phyloP scores from a whole-genome alignment of 1,140 invertebrate species.

The Zaprionus tsacasi region DNA sequence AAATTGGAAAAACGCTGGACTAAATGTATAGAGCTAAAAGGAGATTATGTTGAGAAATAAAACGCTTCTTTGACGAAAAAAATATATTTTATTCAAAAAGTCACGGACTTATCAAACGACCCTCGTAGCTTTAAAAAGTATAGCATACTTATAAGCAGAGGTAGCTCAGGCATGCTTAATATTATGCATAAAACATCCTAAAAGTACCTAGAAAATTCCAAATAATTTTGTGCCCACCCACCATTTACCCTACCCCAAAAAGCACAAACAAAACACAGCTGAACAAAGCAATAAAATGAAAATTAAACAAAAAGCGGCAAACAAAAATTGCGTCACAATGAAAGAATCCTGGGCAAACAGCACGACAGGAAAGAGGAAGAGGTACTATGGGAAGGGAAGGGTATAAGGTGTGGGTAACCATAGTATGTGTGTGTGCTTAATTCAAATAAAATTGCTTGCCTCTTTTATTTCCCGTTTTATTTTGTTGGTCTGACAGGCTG shows the following conservation, averaged over 20 bases:
- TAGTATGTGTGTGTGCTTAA: conserved; percentile 27
- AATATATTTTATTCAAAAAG: too few species aligned
- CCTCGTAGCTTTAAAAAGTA: neutral
- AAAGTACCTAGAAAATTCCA: neutral
- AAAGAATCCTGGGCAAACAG: conserved; percentile 34
- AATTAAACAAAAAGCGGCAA: conserved; percentile 39
- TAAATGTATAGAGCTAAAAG: too few species aligned
- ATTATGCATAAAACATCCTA: neutral
- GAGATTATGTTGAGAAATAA: too few species aligned
- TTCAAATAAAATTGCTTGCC: conserved; percentile 52
- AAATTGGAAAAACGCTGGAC: too few species aligned
- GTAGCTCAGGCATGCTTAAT: neutral
- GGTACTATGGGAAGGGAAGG: neutral
- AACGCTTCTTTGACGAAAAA: too few species aligned
- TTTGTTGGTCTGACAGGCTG: conserved; percentile 16
- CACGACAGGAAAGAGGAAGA: neutral
- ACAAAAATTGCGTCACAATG: conserved; percentile 47
- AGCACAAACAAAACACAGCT: neutral
- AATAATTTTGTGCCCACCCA: neutral
- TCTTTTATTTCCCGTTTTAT: neutral
- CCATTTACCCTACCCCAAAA: conserved; percentile 3
- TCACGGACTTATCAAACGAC: too few species aligned
- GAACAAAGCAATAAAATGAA: conserved; percentile 36
- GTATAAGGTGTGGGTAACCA: neutral
- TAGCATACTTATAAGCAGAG: neutral